These are phyloP conservation scores for Scotopteryx bipunctaria DNA, from an alignment of 2,888 invertebrate genomes.

Conservation along the genomic window DNA sequence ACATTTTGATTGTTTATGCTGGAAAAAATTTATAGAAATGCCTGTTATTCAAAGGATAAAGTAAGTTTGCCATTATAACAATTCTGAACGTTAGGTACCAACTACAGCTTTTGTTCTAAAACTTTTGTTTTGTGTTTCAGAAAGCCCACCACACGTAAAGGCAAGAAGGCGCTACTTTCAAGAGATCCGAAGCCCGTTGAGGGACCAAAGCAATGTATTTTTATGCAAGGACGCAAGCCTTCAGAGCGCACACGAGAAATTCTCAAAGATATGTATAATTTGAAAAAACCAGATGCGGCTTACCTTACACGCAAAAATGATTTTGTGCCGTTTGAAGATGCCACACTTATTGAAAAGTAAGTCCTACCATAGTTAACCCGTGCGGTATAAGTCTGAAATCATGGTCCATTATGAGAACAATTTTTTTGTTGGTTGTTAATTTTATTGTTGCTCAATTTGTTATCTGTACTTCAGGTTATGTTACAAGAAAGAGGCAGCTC, in stretches of 20 bases:
- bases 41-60: constrained; percentile 73
- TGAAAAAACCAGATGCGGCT: constrained; percentile 93
- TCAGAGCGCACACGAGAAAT: constrained; percentile 87
- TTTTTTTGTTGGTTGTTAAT: no score
- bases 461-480: constrained; percentile 77
- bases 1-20: neutral
- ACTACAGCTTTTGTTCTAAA: neutral
- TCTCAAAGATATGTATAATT: constrained; percentile 92
- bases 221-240: constrained; percentile 93
- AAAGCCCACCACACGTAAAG: constrained; percentile 94
- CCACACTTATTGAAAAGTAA: constrained; percentile 90
- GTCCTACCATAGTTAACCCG: constrained; percentile 41
- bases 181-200: constrained; percentile 95
- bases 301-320: constrained; percentile 92
- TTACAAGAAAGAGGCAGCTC: constrained; percentile 92
- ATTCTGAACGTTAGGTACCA: neutral
- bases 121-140: constrained; percentile 73
- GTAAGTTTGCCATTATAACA: constrained; percentile 41
- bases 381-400: neutral
- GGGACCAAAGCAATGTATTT: constrained; percentile 92
- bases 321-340: constrained; percentile 96
- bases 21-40: constrained; percentile 48
- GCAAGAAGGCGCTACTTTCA: constrained; percentile 91
- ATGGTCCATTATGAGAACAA: neutral
- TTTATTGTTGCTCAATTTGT: neutral